Evolutionary conservation across 2,113 vertebrate species (phyloP), one percentile per base, ranked within the genome.

Genomic region (Erpornis zantholeuca): DNA sequence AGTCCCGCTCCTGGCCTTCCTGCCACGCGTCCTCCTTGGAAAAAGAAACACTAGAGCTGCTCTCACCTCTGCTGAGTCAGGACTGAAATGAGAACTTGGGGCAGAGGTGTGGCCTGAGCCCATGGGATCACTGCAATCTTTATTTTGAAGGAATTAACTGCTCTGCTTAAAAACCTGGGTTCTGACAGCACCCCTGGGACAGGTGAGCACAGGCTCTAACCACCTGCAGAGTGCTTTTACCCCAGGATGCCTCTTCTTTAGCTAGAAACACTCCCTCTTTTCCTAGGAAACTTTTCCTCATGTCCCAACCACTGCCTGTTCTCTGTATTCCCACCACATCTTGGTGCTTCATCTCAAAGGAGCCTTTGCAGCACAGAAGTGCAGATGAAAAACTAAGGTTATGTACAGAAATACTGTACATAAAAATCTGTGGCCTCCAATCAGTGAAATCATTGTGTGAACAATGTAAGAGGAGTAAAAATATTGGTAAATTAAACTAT

Each of bases 81-180:
- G 61, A 22, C 88, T 40, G 84, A 35, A 53, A 8, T 0, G 2
- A 50, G 53, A 82, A 2, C 22, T 23, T 12, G 10, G 0, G 40
- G 82, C 73, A 56, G 78, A 75, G 71, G 11, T 15, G 47, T 54
- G 56, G 44, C 77, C 70, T 45, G 7, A 36, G 45, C 47, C 63
- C 22, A 0, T 3, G 24, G 45, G 38, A n/a, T 33, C 49, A 24
- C n/a, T 7, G 45, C 38, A n/a, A 49, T 75, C 50, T 69, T 77
- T 27, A 7, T 53, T n/a, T 57, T 2, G 3, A n/a, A 29, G 38
- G 45, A 80, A 42, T 25, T n/a, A 15, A 22, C 59, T 36, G 31
- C 31, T 80, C 33, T 73, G 60, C 47, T 84, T 52, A 3, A 38
- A 71, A 52, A 25, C 59, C 60, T 14, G 80, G 25, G 33, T 40